These are phyloP conservation scores for Pseudomyrmex concolor DNA, from an alignment of 1,140 invertebrate species.

Conservation along the genomic window DNA sequence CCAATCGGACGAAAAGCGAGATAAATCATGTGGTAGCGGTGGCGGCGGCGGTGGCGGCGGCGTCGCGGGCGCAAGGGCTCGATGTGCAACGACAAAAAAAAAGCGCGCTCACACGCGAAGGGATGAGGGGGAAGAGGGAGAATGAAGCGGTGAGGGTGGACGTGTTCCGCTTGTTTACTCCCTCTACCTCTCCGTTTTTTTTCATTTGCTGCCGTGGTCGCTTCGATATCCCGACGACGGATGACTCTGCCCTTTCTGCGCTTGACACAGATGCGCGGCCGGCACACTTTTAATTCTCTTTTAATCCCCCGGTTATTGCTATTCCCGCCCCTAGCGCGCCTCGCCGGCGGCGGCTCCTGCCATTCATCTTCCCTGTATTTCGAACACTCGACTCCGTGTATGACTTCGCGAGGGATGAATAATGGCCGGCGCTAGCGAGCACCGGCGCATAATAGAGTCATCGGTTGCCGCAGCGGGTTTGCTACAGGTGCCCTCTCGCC, in stretches of 20 bases:
- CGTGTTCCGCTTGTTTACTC: conserved; percentile 68
- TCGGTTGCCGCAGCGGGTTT: conserved; percentile 22
- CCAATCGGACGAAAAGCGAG: conserved; percentile 66
- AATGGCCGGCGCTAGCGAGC: conserved; percentile 48
- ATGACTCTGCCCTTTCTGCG: conserved; percentile 71
- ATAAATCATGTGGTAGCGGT: conserved; percentile 69
- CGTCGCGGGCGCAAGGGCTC: conserved; percentile 59
- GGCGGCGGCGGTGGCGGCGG: background rate
- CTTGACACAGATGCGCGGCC: conserved; percentile 82
- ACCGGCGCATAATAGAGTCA: conserved; percentile 44
- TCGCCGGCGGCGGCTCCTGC: conserved; percentile 3
- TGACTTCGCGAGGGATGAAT: conserved; percentile 57
- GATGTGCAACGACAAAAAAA: conserved; percentile 70
- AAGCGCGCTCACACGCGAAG: conserved; percentile 49
- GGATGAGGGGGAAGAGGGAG: background rate
- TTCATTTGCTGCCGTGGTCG: conserved; percentile 67
- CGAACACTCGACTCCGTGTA: conserved; percentile 47
- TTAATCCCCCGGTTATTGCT: conserved; percentile 84
- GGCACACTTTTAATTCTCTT: conserved; percentile 83
- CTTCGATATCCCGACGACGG: conserved; percentile 73
- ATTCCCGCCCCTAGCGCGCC: conserved; percentile 60
- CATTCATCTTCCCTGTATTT: conserved; percentile 54
- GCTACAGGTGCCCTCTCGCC: conserved; percentile 46
- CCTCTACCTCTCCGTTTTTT: background rate
- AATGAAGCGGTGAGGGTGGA: conserved; percentile 45